These are phyloP conservation scores for Diadumene lineata DNA, from an alignment of 92 coral and sea anemone species.

Conservation along the genomic window DNA sequence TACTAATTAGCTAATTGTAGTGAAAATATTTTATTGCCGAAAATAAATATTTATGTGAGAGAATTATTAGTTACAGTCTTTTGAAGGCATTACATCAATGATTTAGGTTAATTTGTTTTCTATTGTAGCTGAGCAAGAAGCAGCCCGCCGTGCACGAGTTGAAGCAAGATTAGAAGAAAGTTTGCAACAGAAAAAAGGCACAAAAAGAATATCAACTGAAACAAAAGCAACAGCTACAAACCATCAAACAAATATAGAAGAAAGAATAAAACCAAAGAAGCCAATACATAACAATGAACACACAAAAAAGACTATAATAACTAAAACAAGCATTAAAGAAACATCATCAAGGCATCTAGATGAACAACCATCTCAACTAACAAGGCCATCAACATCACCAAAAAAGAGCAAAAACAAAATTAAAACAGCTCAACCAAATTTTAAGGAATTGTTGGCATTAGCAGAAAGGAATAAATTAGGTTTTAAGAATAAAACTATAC, in stretches of 20 bases:
- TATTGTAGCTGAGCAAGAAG: constrained; percentile 71
- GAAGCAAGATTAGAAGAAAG: constrained; percentile 68
- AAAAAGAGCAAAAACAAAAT: constrained; percentile 6
- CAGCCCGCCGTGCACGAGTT: constrained; percentile 82
- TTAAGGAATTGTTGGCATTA: constrained; percentile 82
- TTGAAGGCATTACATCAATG: neutral
- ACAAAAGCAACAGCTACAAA: neutral
- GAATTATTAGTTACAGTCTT: no score
- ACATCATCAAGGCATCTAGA: neutral
- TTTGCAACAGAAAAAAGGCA: constrained; percentile 24
- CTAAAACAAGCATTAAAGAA: neutral
- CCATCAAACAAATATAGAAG: neutral
- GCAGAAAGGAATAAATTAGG: constrained; percentile 76
- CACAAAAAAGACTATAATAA: neutral
- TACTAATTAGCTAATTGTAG: no score
- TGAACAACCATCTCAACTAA: neutral
- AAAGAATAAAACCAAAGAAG: neutral
- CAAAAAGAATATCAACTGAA: constrained; percentile 3
- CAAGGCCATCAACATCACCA: neutral
- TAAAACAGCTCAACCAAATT: constrained; percentile 50
- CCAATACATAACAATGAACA: neutral
- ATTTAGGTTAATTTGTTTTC: neutral
- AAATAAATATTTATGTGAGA: no score
- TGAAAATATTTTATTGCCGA: no score
- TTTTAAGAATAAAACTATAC: neutral